Evolutionary conservation across 2,888 invertebrate species (phyloP).

Genomic region (Xanthorhoe designata): DNA sequence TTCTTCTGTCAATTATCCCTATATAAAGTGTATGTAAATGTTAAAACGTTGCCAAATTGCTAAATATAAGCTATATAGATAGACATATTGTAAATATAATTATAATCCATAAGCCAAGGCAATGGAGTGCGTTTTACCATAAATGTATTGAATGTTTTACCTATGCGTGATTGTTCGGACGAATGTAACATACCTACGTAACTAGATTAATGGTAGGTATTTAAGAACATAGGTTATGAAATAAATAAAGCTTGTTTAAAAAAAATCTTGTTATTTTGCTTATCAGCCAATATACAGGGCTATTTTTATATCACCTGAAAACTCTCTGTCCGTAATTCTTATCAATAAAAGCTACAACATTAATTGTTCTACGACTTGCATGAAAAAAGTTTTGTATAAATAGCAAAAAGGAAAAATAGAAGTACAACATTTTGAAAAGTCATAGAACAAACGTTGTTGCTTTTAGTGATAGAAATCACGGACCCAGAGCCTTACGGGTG

Average conservation of each 20-base stretch:
- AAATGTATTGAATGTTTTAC: slow-evolving; percentile 69
- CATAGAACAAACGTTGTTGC: no score
- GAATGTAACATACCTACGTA: slow-evolving; percentile 65
- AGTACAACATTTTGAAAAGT: no score
- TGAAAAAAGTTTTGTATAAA: no score
- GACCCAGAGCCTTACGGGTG: no score
- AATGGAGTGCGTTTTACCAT: slow-evolving; percentile 72
- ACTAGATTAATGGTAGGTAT: slow-evolving; percentile 59
- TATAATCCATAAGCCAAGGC: slow-evolving; percentile 64
- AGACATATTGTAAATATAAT: slow-evolving; percentile 79
- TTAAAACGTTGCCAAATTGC: slow-evolving; percentile 82
- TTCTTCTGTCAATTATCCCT: slow-evolving; percentile 81
- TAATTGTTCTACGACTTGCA: no score
- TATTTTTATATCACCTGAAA: no score
- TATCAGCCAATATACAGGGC: not conserved
- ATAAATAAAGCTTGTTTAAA: slow-evolving; percentile 84
- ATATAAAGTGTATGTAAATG: slow-evolving; percentile 70
- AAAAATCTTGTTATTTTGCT: slow-evolving; percentile 32
- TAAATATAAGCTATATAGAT: slow-evolving; percentile 75
- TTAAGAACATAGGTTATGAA: slow-evolving; percentile 71
- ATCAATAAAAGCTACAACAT: no score
- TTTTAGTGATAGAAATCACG: no score
- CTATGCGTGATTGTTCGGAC: slow-evolving; percentile 51
- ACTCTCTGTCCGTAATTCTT: no score
- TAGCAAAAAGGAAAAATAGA: no score